Evolutionary conservation across 2,113 vertebrate species (phyloP).

Genomic region (Dasyurus viverrinus): DNA sequence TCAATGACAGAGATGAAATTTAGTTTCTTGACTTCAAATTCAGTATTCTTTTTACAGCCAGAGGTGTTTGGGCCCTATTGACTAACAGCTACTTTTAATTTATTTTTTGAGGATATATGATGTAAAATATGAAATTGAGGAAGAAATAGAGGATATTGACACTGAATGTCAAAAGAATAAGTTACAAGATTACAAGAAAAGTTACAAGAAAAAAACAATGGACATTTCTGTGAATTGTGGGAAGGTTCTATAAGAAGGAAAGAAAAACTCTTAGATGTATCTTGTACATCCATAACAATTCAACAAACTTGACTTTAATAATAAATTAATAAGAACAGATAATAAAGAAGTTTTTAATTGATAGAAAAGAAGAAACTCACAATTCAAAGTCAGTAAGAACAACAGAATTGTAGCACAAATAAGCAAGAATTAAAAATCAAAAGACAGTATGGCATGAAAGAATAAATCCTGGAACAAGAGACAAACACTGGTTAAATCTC

Average conservation of each 20-base stretch:
- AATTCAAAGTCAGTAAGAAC: not conserved
- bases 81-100: not conserved
- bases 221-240: not conserved
- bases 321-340: not conserved
- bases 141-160: not conserved
- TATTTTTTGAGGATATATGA: not conserved
- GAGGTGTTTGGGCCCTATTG: not conserved
- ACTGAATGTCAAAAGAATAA: not conserved
- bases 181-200: not conserved
- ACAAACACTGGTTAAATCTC: not conserved
- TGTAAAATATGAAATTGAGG: not conserved
- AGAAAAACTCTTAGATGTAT: not conserved
- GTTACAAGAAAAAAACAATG: not conserved
- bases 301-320: not conserved
- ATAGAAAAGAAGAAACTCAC: not conserved
- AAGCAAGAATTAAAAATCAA: not conserved
- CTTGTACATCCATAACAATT: not conserved
- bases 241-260: not conserved
- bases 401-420: not conserved
- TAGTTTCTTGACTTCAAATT: not conserved
- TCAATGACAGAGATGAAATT: not conserved
- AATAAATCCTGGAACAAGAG: not conserved
- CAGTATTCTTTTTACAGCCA: not conserved
- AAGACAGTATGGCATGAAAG: not conserved
- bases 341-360: not conserved